Conservation (phyloP, 1,140 invertebrate species). For the Pectinophora gossypiella region DNA sequence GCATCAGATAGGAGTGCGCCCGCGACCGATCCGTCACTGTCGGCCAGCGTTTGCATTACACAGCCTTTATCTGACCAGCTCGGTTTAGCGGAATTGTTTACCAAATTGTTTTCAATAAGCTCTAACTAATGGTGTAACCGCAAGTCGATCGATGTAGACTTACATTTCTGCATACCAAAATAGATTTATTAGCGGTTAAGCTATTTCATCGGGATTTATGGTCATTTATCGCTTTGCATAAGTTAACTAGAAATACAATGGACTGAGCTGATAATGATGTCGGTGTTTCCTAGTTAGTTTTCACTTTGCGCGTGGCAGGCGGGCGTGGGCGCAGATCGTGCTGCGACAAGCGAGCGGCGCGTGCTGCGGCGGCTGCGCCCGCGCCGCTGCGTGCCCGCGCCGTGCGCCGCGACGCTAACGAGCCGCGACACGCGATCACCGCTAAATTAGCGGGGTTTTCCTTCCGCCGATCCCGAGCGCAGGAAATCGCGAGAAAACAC, state of each 20-base stretch:
- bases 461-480: constrained; percentile 55
- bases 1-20: constrained; percentile 70
- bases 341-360: constrained; percentile 24
- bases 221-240: constrained; percentile 58
- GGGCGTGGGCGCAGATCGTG: constrained; percentile 8
- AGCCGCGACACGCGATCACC: constrained; percentile 50
- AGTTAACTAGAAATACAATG: constrained; percentile 43
- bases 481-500: constrained; percentile 70
- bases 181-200: constrained; percentile 54
- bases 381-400: constrained; percentile 15
- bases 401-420: constrained; percentile 40
- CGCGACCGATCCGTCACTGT: constrained; percentile 71
- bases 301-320: constrained; percentile 16
- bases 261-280: constrained; percentile 46
- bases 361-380: constrained; percentile 10
- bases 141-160: constrained; percentile 32
- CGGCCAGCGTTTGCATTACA: constrained; percentile 66
- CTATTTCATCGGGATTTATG: constrained; percentile 55
- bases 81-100: constrained; percentile 61
- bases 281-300: constrained; percentile 29
- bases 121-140: constrained; percentile 58
- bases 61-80: constrained; percentile 64
- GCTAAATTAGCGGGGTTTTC: constrained; percentile 63
- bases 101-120: constrained; percentile 73
- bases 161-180: constrained; percentile 38